phyloP scores from a whole-genome alignment of 2,797 vertebrate species.

The Pangasius larnaudii region DNA sequence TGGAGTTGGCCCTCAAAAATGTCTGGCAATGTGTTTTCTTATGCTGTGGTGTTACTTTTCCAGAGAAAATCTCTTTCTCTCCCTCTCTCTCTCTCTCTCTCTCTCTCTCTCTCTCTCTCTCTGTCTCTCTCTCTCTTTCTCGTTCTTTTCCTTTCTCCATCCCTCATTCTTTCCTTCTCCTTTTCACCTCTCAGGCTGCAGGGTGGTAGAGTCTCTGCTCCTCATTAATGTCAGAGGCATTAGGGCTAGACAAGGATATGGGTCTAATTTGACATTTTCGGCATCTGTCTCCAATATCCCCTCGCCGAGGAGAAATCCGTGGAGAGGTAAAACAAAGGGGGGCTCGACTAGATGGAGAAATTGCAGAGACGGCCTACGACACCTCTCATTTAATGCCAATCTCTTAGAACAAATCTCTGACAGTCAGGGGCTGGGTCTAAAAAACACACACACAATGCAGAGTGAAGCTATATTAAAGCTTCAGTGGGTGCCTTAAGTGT shows the following conservation, averaged over 20 bases:
- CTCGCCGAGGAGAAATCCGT: conserved; percentile 23
- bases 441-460: neutral
- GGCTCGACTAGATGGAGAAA: conserved; percentile 8
- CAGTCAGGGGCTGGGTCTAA: conserved; percentile 10
- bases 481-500: neutral
- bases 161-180: conserved; percentile 31
- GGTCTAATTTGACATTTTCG: conserved; percentile 58
- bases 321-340: conserved; percentile 27
- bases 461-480: conserved; percentile 2
- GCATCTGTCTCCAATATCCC: conserved; percentile 57
- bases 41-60: conserved; percentile 61
- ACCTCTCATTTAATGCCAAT: conserved; percentile 53
- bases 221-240: conserved; percentile 58
- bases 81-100: neutral
- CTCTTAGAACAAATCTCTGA: conserved; percentile 46
- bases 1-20: neutral
- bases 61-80: conserved; percentile 39
- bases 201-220: conserved; percentile 55
- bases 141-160: conserved; percentile 24
- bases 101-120: conserved; percentile 13
- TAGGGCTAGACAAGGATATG: conserved; percentile 44
- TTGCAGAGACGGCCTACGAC: conserved; percentile 26
- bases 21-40: conserved; percentile 19
- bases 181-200: conserved; percentile 55
- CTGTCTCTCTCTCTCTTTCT: conserved; percentile 15